phyloP scores from a whole-genome alignment of 2,888 invertebrate species.

The Flexamia atlantica region DNA sequence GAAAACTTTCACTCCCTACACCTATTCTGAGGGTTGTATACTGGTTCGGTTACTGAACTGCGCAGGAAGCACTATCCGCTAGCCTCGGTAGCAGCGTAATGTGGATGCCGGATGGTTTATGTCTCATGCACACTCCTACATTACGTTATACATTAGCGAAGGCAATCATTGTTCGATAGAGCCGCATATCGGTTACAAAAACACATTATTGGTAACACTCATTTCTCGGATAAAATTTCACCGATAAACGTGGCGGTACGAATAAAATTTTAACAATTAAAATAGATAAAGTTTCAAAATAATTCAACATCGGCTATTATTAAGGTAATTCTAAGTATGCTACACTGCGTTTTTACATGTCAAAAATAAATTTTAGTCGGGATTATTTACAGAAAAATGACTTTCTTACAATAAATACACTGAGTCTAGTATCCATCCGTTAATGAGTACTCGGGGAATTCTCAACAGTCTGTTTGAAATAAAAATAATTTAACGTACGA shows the following conservation, averaged over 20 bases:
- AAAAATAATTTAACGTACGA: slow-evolving; percentile 61
- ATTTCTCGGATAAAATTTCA: slow-evolving; percentile 56
- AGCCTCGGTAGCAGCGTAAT: slow-evolving; percentile 14
- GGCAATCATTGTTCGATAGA: slow-evolving; percentile 44
- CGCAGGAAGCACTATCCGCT: slow-evolving; percentile 53
- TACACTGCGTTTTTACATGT: slow-evolving; percentile 67
- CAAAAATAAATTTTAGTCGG: slow-evolving; percentile 67
- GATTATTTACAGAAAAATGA: slow-evolving; percentile 63
- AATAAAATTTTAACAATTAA: slow-evolving; percentile 61
- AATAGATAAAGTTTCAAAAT: slow-evolving; percentile 62
- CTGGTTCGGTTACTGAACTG: slow-evolving; percentile 41
- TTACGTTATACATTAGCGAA: slow-evolving; percentile 50
- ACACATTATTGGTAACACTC: slow-evolving; percentile 60
- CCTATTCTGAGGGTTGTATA: slow-evolving; percentile 52
- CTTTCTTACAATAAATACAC: slow-evolving; percentile 63
- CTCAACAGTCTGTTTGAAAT: slow-evolving; percentile 45
- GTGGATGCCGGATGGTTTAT: slow-evolving; percentile 41
- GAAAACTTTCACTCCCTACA: slow-evolving; percentile 40
- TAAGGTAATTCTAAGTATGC: slow-evolving; percentile 55
- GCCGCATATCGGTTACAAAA: slow-evolving; percentile 50
- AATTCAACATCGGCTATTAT: slow-evolving; percentile 59
- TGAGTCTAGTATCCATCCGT: slow-evolving; percentile 55
- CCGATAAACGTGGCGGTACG: slow-evolving; percentile 50
- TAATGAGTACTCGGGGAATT: slow-evolving; percentile 37
- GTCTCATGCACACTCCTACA: slow-evolving; percentile 56